phyloP scores from a whole-genome alignment of 2,113 vertebrate species.

The Rhipidura dahli region DNA sequence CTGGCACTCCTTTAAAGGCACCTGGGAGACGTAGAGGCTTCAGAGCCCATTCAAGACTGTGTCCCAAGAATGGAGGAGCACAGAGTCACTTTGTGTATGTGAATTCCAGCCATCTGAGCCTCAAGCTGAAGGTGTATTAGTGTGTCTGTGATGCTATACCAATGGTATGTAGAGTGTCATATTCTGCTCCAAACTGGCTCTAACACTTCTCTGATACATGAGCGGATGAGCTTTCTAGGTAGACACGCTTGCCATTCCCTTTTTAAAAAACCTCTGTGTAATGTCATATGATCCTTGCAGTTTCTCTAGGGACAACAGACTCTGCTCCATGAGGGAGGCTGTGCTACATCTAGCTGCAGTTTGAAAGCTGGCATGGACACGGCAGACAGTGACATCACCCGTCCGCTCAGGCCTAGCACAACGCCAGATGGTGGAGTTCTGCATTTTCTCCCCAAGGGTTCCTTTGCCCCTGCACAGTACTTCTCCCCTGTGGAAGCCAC shows the following conservation, averaged over 20 bases:
- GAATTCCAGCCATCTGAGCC: neutral
- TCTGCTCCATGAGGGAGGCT: neutral
- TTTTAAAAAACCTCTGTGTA: neutral
- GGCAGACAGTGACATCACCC: neutral
- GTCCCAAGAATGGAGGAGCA: neutral
- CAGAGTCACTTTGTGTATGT: rapidly evolving
- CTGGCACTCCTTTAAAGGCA: rapidly evolving
- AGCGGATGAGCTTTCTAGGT: neutral
- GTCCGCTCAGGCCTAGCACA: rapidly evolving
- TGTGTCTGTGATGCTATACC: neutral
- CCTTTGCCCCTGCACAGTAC: neutral
- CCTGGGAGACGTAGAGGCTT: rapidly evolving
- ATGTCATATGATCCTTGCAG: neutral
- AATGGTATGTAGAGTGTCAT: neutral
- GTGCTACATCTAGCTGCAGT: neutral
- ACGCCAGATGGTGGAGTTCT: neutral
- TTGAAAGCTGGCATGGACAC: neutral
- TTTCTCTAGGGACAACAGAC: neutral
- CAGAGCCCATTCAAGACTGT: neutral
- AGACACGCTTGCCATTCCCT: neutral
- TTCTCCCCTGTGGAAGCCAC: neutral
- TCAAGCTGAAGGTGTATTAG: neutral
- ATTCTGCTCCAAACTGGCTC: neutral
- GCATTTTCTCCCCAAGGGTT: neutral
- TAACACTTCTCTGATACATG: neutral